Evolutionary conservation across 2,113 vertebrate species (phyloP), one percentile per base, ranked within the genome.

Genomic region (Dicentrarchus labrax): DNA sequence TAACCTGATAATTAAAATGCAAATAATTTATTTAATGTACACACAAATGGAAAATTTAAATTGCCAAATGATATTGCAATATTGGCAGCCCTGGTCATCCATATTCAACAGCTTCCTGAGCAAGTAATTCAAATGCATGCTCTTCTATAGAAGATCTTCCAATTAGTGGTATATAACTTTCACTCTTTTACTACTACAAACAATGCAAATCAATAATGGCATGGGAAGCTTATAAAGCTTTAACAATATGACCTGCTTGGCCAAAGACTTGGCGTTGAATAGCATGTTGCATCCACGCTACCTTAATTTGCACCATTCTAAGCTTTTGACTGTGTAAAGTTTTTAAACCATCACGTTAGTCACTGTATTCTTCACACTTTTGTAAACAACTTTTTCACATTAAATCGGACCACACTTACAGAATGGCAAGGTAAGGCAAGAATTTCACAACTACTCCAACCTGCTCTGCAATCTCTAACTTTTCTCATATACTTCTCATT

Each of bases 371-470:
- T 94, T 95, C 92, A 95, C 94, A 93, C 89, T 94, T 92, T 94
- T 95, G 90, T 94, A 95, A 95, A 95, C 94, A 88, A 94, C 95
- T 95, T 93, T 96, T 93, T 95, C 94, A 96, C 94, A 93, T 94
- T 94, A 94, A 95, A 95, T 96, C 95, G 96, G 95, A 96, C 95
- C 94, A 94, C 94, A 94, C 95, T 94, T 89, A 93, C 95, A 96
- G 96, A 96, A 96, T 70, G 96, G 94, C 90, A 96, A 96, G 95
- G 96, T 96, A 96, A 96, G 96, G 94, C 93, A 92, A 94, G 92
- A 93, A 88, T 94, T 95, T 95, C 89, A 91, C 90, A 84, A 74
- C 86, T 92, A 70, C 88, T 94, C 86, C 82, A 80, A 92, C 87
- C 90, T 93, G 89, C 94, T 95, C 88, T 89, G 86, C 87, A 91